phyloP scores from a whole-genome alignment of 2,113 vertebrate genomes.

The Xerus inauris region DNA sequence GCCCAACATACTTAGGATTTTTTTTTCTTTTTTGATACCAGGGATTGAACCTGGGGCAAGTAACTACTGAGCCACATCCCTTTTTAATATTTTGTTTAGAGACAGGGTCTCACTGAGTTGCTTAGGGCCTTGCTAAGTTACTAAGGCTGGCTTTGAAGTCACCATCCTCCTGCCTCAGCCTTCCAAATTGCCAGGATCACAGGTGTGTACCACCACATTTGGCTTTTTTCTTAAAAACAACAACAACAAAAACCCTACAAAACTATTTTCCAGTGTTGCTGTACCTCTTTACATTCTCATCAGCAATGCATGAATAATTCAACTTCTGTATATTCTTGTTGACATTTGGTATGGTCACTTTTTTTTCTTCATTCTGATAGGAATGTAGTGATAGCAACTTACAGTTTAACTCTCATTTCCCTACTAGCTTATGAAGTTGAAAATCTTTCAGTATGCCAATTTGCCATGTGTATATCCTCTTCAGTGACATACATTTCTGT shows the following conservation, averaged over 20 bases:
- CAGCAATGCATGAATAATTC: neutral
- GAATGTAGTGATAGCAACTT: neutral
- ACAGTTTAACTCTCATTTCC: conserved; percentile 3
- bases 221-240: too few relatives aligned
- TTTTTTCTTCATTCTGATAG: neutral
- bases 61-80: too few relatives aligned
- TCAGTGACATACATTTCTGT: neutral
- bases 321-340: neutral
- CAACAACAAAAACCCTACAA: neutral
- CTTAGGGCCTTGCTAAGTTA: too few relatives aligned
- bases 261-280: neutral
- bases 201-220: too few relatives aligned
- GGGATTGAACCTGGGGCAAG: too few relatives aligned
- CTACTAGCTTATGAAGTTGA: neutral
- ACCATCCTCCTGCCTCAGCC: too few relatives aligned
- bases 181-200: too few relatives aligned
- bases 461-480: neutral
- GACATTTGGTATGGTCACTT: neutral
- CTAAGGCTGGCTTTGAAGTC: too few relatives aligned
- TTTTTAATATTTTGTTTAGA: too few relatives aligned
- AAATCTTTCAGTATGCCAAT: neutral
- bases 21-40: too few relatives aligned
- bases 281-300: neutral
- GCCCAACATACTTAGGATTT: too few relatives aligned
- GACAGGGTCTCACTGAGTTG: too few relatives aligned